These are phyloP conservation scores for Amia ocellicauda DNA, from an alignment of 2,113 vertebrate species.

Conservation along the genomic window DNA sequence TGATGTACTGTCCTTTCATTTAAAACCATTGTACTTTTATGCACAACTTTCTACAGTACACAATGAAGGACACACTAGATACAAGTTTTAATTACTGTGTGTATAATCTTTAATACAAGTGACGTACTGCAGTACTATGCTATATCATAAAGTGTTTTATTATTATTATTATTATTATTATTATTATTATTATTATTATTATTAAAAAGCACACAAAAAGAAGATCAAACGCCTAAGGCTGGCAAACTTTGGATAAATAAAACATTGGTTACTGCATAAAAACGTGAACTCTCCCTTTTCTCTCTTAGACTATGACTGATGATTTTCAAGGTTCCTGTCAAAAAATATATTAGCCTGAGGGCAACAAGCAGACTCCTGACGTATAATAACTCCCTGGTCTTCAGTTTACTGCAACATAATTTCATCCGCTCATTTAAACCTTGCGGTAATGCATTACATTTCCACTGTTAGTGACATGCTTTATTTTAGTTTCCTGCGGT, in stretches of 20 bases:
- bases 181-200: no score
- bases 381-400: background rate
- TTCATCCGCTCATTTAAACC: background rate
- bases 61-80: no score
- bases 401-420: background rate
- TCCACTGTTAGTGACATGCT: background rate
- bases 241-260: background rate
- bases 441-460: background rate
- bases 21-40: no score
- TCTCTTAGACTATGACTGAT: background rate
- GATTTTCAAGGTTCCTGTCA: conserved; percentile 2
- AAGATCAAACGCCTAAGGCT: background rate
- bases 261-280: background rate
- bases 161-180: no score
- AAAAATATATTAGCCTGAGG: background rate
- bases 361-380: background rate
- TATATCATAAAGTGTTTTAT: no score
- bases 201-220: background rate
- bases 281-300: background rate
- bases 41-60: no score
- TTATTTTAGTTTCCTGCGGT: background rate
- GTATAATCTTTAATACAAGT: no score
- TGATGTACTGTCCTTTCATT: no score
- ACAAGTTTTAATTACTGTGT: no score
- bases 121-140: no score